phyloP scores from a whole-genome alignment of 2,888 invertebrate genomes.

The Pilophorus perplexus region DNA sequence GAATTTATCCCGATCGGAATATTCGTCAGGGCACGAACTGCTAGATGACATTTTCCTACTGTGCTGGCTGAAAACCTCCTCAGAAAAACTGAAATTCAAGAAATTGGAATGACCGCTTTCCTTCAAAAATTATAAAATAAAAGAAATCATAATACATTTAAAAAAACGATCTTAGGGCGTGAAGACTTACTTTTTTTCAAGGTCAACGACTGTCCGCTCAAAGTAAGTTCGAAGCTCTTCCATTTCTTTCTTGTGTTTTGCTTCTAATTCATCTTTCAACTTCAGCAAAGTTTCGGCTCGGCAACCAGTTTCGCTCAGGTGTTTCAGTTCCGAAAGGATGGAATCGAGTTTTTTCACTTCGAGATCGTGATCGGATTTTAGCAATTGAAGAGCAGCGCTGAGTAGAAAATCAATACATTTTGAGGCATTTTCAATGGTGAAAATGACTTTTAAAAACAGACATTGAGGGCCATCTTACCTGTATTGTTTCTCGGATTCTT shows the following conservation, averaged over 20 bases:
- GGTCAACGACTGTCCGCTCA: constrained; percentile 74
- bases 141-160: too few relatives aligned
- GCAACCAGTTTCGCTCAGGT: constrained; percentile 47
- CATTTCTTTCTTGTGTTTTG: constrained; percentile 71
- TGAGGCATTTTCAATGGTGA: neutral
- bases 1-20: constrained; percentile 47
- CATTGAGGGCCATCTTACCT: constrained; percentile 25
- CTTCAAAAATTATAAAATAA: too few relatives aligned
- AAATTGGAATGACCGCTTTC: too few relatives aligned
- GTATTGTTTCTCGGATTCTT: constrained; percentile 48
- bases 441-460: neutral
- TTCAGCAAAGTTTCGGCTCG: constrained; percentile 41
- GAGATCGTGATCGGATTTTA: constrained; percentile 59
- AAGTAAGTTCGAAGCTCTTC: constrained; percentile 76
- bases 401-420: too few relatives aligned
- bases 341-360: constrained; percentile 53
- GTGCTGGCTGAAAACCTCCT: constrained; percentile 66
- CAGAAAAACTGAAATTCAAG: constrained; percentile 57
- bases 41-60: constrained; percentile 60
- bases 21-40: constrained; percentile 53
- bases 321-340: constrained; percentile 54
- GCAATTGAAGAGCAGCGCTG: constrained; percentile 56
- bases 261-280: constrained; percentile 57
- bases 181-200: constrained; percentile 61
- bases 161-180: too few relatives aligned